Percentiles rank a stretch among this genome's conserved stretches.
These are phyloP conservation scores for Heteractis magnifica DNA, from an alignment of 92 coral and sea anemone genomes.

Conservation along the genomic window DNA sequence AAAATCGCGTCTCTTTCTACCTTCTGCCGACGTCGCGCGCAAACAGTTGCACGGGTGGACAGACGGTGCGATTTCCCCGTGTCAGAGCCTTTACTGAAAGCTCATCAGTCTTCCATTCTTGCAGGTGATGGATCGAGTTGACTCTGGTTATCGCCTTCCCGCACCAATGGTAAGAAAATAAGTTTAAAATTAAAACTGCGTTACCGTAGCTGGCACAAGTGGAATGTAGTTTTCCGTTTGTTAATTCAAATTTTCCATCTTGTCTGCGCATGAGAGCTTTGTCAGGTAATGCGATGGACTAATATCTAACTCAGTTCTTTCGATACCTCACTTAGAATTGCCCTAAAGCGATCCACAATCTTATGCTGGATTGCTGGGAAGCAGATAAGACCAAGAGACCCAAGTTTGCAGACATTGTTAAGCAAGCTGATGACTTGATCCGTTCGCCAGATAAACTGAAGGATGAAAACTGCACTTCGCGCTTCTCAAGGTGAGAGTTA, in stretches of 20 bases:
- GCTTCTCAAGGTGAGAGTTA: constrained; percentile 24
- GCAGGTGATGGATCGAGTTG: constrained; percentile 67
- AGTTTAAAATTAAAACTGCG: not conserved
- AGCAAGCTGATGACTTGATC: constrained; percentile 69
- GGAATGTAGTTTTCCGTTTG: too few relatives aligned
- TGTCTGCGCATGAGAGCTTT: too few relatives aligned
- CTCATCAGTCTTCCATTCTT: not conserved
- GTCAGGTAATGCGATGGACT: too few relatives aligned
- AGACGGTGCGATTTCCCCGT: too few relatives aligned
- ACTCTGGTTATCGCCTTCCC: constrained; percentile 57
- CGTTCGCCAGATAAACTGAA: constrained; percentile 86
- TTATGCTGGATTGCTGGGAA: constrained; percentile 94
- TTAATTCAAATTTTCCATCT: too few relatives aligned
- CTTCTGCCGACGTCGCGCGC: too few relatives aligned
- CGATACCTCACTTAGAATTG: constrained; percentile 38
- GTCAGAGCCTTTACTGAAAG: too few relatives aligned
- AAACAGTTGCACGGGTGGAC: too few relatives aligned
- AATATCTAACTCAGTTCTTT: not conserved
- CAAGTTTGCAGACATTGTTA: constrained; percentile 66
- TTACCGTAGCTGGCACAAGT: too few relatives aligned
- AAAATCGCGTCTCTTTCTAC: too few relatives aligned
- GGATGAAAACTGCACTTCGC: constrained; percentile 30
- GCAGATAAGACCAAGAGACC: constrained; percentile 77
- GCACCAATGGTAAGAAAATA: constrained; percentile 53
- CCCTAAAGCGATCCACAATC: constrained; percentile 75